Evolutionary conservation across 2,797 vertebrate species (phyloP).

Genomic region (Kryptolebias ocellatus): DNA sequence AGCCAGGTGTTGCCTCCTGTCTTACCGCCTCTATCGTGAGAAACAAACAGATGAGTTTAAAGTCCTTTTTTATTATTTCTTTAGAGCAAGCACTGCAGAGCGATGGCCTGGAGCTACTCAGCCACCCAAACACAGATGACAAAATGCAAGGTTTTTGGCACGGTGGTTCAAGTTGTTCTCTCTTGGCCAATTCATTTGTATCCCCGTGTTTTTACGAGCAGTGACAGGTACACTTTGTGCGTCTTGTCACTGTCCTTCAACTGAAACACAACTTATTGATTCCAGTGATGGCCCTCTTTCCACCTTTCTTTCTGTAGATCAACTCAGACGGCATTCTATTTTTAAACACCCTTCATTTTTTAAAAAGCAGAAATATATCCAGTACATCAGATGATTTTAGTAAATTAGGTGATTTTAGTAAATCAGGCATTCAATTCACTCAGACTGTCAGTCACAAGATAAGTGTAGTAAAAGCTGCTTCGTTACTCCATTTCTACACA

Average conservation of each 20-base stretch:
- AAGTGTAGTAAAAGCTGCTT: background rate
- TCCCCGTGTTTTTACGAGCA: background rate
- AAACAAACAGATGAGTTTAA: conserved; percentile 11
- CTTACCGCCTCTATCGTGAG: conserved; percentile 29
- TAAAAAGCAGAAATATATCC: background rate
- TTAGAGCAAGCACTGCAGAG: conserved; percentile 4
- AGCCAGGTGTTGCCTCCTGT: conserved; percentile 53
- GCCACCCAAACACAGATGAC: conserved; percentile 26
- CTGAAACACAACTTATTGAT: conserved; percentile 38
- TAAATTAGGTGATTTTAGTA: background rate
- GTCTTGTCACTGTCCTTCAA: conserved; percentile 25
- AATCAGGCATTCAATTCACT: no score
- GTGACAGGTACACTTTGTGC: conserved; percentile 17
- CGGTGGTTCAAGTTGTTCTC: conserved; percentile 3
- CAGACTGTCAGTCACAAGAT: no score
- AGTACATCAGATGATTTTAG: conserved; percentile 11
- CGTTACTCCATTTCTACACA: no score
- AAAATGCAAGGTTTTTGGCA: conserved; percentile 35
- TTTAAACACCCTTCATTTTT: conserved; percentile 21
- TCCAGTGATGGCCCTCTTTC: conserved; percentile 26
- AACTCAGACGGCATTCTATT: conserved; percentile 15
- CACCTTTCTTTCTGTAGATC: conserved; percentile 9
- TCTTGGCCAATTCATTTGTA: background rate
- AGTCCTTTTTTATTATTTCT: conserved; percentile 27
- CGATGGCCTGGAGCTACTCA: conserved; percentile 18